phyloP scores from a whole-genome alignment of 1,140 invertebrate genomes.

The Conopomorpha cramerella region DNA sequence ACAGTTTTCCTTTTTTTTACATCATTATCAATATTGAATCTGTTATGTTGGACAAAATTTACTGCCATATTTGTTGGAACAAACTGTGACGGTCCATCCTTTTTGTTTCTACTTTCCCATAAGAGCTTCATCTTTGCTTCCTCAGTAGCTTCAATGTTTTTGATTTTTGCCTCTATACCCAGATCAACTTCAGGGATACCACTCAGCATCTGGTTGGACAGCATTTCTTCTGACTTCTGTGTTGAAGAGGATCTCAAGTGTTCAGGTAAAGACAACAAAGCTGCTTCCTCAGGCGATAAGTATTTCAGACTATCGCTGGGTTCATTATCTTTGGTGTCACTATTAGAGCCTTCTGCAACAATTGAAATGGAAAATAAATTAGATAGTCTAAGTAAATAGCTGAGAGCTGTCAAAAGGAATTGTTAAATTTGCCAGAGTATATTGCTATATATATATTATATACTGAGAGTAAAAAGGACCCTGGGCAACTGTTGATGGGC shows the following conservation, averaged over 20 bases:
- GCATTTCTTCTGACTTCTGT: constrained; percentile 94
- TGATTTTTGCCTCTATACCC: constrained; percentile 97
- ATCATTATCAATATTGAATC: constrained; percentile 53
- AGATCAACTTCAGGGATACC: constrained; percentile 99
- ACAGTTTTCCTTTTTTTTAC: constrained; percentile 47
- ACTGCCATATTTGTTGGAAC: constrained; percentile 98
- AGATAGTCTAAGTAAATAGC: no score
- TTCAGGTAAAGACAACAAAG: constrained; percentile 82
- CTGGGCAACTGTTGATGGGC: no score
- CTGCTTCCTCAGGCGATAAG: constrained; percentile 84
- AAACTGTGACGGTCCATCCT: constrained; percentile 93
- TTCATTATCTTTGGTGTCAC: constrained; percentile 29
- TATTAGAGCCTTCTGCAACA: constrained; percentile 35
- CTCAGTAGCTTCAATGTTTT: constrained; percentile 97
- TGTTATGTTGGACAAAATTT: constrained; percentile 95
- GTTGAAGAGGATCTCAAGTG: constrained; percentile 81
- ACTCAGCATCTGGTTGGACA: constrained; percentile 99
- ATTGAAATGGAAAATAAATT: constrained; percentile 8
- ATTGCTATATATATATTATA: no score
- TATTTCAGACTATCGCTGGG: constrained; percentile 67
- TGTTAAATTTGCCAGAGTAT: no score
- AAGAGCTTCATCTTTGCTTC: constrained; percentile 93
- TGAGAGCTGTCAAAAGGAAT: no score
- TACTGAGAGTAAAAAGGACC: no score
- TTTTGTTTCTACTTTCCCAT: constrained; percentile 87